Evolutionary conservation across 2,113 vertebrate species (phyloP).

Genomic region (Eulemur rufifrons): DNA sequence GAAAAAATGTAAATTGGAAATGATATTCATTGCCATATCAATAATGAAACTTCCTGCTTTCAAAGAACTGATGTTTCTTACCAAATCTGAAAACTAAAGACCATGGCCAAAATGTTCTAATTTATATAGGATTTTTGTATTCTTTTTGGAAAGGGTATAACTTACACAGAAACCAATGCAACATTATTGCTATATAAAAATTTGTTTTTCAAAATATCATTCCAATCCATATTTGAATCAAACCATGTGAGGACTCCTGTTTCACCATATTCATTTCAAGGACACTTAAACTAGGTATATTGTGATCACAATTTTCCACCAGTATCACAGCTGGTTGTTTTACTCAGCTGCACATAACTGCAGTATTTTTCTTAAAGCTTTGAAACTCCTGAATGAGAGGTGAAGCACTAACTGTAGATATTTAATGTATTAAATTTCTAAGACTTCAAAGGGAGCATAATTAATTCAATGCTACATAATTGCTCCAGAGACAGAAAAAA

Average conservation of each 20-base stretch:
- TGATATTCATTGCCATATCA: background rate
- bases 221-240: background rate
- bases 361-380: conserved; percentile 37
- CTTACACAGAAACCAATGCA: background rate
- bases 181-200: background rate
- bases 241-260: background rate
- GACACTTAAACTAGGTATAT: background rate
- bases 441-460: conserved; percentile 68
- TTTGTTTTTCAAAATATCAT: background rate
- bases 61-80: background rate
- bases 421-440: conserved; percentile 49
- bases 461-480: conserved; percentile 58
- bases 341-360: background rate
- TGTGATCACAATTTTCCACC: background rate
- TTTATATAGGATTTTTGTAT: background rate
- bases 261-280: conserved; percentile 12
- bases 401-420: conserved; percentile 10
- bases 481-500: conserved; percentile 34
- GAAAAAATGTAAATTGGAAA: conserved; percentile 16
- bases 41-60: background rate
- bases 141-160: background rate
- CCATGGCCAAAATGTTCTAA: background rate
- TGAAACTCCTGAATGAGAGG: conserved; percentile 55
- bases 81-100: background rate
- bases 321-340: background rate